Percentiles rank a stretch among this genome's conserved stretches.
Evolutionary conservation across 2,113 vertebrate genomes (phyloP).

Genomic region (Xiphophorus couchianus): DNA sequence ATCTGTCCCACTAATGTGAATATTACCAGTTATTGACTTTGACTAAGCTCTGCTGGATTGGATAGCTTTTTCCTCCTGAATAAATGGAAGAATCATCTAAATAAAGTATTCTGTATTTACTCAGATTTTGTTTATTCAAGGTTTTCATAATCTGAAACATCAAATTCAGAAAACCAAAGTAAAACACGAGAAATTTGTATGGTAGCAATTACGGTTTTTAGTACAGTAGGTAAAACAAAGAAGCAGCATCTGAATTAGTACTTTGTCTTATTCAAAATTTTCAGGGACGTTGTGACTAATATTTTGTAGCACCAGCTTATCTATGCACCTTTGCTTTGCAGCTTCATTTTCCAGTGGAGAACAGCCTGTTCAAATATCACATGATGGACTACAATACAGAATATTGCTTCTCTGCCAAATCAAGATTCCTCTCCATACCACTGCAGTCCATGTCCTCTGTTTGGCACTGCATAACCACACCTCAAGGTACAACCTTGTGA

Average conservation of each 20-base stretch:
- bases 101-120: too few relatives aligned
- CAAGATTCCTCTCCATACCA: slow-evolving; percentile 22
- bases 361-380: slow-evolving; percentile 25
- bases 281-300: not conserved
- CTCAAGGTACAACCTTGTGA: slow-evolving; percentile 50
- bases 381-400: slow-evolving; percentile 48
- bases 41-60: not conserved
- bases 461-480: slow-evolving; percentile 60
- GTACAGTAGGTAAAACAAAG: too few relatives aligned
- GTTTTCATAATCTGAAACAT: too few relatives aligned
- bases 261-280: not conserved
- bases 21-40: too few relatives aligned
- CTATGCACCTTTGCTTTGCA: slow-evolving; percentile 26
- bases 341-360: slow-evolving; percentile 36
- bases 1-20: too few relatives aligned
- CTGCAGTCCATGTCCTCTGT: slow-evolving; percentile 39
- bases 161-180: too few relatives aligned
- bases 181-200: too few relatives aligned
- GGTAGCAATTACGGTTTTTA: too few relatives aligned
- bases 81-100: not conserved
- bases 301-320: not conserved
- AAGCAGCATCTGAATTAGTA: not conserved
- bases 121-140: not conserved
- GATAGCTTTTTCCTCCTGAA: not conserved
- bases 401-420: slow-evolving; percentile 71